Conservation (phyloP, 2,888 invertebrate species). For the Sarcophaga subvicina region DNA sequence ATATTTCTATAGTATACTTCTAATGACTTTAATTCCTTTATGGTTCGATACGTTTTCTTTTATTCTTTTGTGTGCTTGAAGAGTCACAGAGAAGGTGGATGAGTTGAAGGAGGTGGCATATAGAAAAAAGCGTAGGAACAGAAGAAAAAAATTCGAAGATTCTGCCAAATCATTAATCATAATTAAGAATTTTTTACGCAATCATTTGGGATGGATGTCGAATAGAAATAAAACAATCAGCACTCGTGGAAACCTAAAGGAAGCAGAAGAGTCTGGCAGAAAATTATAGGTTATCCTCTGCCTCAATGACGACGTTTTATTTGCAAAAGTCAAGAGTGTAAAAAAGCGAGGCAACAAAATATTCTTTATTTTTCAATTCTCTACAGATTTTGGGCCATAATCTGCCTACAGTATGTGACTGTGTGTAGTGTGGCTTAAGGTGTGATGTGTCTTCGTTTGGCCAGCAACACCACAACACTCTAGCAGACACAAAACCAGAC, state of each 20-base stretch:
- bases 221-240: slow-evolving; percentile 42
- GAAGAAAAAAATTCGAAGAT: slow-evolving; percentile 33
- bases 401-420: slow-evolving; percentile 21
- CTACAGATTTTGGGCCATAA: slow-evolving; percentile 15
- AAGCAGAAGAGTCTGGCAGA: slow-evolving; percentile 22
- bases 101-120: too few species aligned
- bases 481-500: not conserved
- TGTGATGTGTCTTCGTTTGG: slow-evolving; percentile 44
- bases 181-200: slow-evolving; percentile 67
- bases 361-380: not conserved
- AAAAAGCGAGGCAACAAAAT: too few species aligned
- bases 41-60: slow-evolving; percentile 4
- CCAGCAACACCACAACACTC: not conserved
- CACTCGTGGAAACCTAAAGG: not conserved
- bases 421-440: slow-evolving; percentile 31
- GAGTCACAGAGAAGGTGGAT: too few species aligned
- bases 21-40: slow-evolving; percentile 21
- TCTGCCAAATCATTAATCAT: slow-evolving; percentile 67
- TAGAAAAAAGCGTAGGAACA: slow-evolving; percentile 13
- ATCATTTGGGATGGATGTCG: slow-evolving; percentile 42
- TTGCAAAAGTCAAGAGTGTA: too few species aligned
- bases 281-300: slow-evolving; percentile 55
- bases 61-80: too few species aligned
- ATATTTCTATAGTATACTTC: not conserved
- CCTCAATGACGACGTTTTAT: not conserved